phyloP scores from a whole-genome alignment of 2,113 vertebrate genomes.

The Rhinolophus ferrumequinum region DNA sequence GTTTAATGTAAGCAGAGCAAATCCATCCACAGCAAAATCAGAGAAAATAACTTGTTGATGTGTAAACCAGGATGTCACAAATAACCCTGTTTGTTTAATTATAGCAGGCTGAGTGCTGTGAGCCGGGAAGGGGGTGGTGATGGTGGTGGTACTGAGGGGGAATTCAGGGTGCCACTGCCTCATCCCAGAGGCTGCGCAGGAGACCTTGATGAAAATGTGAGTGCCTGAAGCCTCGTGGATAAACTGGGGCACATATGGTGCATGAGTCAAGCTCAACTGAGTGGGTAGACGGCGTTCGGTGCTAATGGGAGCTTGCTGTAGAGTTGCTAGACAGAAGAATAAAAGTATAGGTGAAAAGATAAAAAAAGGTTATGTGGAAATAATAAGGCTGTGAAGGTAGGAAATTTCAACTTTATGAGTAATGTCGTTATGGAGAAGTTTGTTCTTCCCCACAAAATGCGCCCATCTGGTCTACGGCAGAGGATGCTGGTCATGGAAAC shows the following conservation, averaged over 20 bases:
- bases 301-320: slow-evolving; percentile 31
- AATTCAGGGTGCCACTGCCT: slow-evolving; percentile 21
- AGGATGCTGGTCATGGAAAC: neutral
- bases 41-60: slow-evolving; percentile 84
- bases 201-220: neutral
- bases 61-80: slow-evolving; percentile 83
- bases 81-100: slow-evolving; percentile 83
- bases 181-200: neutral
- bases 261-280: slow-evolving; percentile 56
- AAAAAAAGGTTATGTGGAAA: neutral
- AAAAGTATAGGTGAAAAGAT: slow-evolving; percentile 44
- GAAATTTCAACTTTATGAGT: neutral
- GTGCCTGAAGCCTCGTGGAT: neutral
- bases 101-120: slow-evolving; percentile 66
- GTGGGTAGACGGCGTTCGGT: neutral
- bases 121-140: neutral
- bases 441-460: neutral
- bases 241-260: slow-evolving; percentile 63
- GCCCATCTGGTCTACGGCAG: neutral
- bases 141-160: neutral
- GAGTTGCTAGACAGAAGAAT: slow-evolving; percentile 61
- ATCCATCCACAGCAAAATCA: slow-evolving; percentile 82
- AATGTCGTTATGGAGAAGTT: neutral
- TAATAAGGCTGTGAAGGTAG: neutral
- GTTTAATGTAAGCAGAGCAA: slow-evolving; percentile 83